Percentiles rank a stretch among this genome's conserved stretches.
Conservation (phyloP, 1,140 invertebrate genomes). For the Physella acuta region DNA sequence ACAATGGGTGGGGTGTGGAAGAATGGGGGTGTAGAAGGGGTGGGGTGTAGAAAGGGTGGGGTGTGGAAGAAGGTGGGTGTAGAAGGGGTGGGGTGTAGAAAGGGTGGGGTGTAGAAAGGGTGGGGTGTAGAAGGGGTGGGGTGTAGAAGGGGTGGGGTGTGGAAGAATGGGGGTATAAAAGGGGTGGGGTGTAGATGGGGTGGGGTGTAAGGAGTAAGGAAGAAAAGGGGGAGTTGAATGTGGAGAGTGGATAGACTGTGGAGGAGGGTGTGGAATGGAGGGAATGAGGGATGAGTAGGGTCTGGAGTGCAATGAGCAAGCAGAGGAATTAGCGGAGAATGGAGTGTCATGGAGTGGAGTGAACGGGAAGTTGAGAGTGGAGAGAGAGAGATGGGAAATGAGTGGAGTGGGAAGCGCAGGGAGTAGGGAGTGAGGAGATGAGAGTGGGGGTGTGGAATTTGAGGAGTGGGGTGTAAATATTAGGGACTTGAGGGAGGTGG, state of each 20-base stretch:
- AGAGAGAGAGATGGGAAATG: neutral
- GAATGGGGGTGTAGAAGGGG: slow-evolving; percentile 7
- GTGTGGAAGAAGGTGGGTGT: neutral
- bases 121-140: too few species aligned
- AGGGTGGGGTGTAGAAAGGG: neutral
- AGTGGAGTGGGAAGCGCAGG: slow-evolving; percentile 4
- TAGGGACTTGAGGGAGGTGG: too few species aligned
- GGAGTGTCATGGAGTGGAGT: neutral
- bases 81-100: neutral
- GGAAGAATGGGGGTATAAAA: slow-evolving; percentile 6
- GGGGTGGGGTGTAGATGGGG: neutral
- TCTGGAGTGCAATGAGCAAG: neutral
- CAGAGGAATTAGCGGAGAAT: neutral
- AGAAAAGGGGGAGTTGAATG: neutral
- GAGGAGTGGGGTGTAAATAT: neutral
- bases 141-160: too few species aligned
- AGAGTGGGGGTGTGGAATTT: neutral
- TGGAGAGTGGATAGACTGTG: neutral
- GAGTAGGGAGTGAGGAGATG: neutral
- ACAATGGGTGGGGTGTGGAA: too few species aligned
- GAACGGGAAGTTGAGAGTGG: neutral
- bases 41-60: neutral
- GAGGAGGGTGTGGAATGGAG: neutral
- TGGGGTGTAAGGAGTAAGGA: neutral
- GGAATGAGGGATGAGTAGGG: neutral